Percentiles rank a stretch among this genome's conserved stretches.
Evolutionary conservation across 2,888 invertebrate species (phyloP).

Genomic region (Helobdella robusta): DNA sequence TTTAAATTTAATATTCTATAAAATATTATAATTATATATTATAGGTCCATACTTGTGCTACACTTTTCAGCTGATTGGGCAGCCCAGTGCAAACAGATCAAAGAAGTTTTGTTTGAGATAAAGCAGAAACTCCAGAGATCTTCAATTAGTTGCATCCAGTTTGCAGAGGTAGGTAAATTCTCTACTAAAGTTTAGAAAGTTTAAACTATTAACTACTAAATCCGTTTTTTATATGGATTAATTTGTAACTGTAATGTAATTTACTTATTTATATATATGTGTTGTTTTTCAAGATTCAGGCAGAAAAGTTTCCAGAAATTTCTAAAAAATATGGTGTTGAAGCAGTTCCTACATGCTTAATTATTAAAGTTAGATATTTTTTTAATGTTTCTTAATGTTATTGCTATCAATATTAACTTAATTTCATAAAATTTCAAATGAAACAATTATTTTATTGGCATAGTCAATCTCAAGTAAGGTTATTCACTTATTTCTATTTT

Average conservation of each 20-base stretch:
- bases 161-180: neutral
- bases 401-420: neutral
- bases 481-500: no score
- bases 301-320: slow-evolving; percentile 76
- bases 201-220: no score
- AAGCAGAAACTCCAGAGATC: slow-evolving; percentile 40
- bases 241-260: neutral
- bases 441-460: no score
- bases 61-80: slow-evolving; percentile 87
- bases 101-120: slow-evolving; percentile 69
- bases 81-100: slow-evolving; percentile 76
- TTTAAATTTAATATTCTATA: no score
- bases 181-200: no score
- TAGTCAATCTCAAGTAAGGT: no score
- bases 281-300: slow-evolving; percentile 57
- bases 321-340: slow-evolving; percentile 68
- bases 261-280: neutral
- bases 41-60: slow-evolving; percentile 65
- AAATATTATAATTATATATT: no score
- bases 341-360: slow-evolving; percentile 75
- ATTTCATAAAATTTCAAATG: no score
- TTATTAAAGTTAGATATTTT: slow-evolving; percentile 54
- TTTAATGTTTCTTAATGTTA: neutral
- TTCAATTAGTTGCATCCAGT: slow-evolving; percentile 25
- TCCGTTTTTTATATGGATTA: no score